These are phyloP conservation scores for Gastrophysa polygoni DNA, from an alignment of 2,888 invertebrate genomes.

Conservation along the genomic window DNA sequence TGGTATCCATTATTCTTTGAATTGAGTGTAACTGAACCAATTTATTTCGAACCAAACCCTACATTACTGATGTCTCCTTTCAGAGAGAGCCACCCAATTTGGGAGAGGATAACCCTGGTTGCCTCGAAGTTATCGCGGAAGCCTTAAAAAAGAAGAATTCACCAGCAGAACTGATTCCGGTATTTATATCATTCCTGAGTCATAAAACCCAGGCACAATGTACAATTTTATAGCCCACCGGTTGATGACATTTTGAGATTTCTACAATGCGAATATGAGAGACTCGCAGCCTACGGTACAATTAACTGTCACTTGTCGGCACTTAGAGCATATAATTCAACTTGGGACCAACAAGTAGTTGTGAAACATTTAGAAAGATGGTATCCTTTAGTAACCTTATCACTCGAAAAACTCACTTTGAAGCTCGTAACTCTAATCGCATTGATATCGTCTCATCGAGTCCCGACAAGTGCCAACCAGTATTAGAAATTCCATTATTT, in stretches of 20 bases:
- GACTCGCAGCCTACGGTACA: no score
- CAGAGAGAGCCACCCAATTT: not conserved
- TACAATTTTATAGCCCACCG: no score
- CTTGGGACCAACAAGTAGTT: conserved; percentile 35
- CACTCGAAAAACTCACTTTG: no score
- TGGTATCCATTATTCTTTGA: conserved; percentile 25
- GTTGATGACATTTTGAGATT: no score
- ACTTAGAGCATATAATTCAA: conserved; percentile 23
- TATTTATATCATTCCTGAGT: not conserved
- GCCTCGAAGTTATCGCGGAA: not conserved
- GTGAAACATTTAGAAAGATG: no score
- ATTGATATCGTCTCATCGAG: no score
- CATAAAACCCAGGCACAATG: not conserved
- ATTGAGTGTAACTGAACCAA: not conserved
- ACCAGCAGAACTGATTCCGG: not conserved
- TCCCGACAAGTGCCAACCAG: no score
- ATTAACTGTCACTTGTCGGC: not conserved
- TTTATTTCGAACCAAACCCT: conserved; percentile 13
- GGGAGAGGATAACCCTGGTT: not conserved
- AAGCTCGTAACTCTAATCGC: no score
- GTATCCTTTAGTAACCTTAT: no score
- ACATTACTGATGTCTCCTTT: not conserved
- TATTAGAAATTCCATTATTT: no score
- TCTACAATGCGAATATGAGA: no score
- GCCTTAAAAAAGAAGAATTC: not conserved